Base-by-base conservation (phyloP, 2,888 invertebrate species). In the Acheta domesticus region DNA sequence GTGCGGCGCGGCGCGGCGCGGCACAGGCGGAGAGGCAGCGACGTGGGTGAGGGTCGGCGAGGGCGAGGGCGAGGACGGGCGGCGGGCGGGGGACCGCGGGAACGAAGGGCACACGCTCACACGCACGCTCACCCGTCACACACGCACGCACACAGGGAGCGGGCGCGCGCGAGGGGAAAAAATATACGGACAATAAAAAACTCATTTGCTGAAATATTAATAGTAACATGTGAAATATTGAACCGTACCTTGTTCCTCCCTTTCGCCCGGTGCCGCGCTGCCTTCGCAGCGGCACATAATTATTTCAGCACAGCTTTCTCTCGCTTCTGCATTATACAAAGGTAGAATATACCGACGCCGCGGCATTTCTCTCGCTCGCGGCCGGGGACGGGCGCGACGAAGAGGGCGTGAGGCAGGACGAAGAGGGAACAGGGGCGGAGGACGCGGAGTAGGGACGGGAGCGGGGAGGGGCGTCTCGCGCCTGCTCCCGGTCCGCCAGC, bases 281-380 rank as follows among this genome's bases (percentile, higher is more conserved):
- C 48, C 75, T 81, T 77, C 78, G 79, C 81, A 78, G 77, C 79
- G 76, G 78, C 81, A 79, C 82, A 82, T 82, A 81, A 82, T 82
- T 82, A 82, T 82, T 82, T 82, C 82, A 82, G 77, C 81, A 80
- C 79, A 79, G 81, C 82, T 81, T 81, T 82, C 82, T 82, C 82
- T 80, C 81, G 79, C 80, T 79, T 73, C 74, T 81, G 82, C 82
- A 81, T 82, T 81, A 81, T 81, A 82, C 76, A 82, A 80, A 82
- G 82, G 82, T 82, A 80, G 82, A 81, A 81, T 80, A 81, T 79
- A 80, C 78, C 79, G 62, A 36, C 36, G 36, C 36, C 36, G 36
- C 36, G 36, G 36, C 36, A 36, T 36, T 36, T 36, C 36, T 36
- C 36, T 36, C 36, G 36, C 36, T 36, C 36, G 36, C 36, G 36